A percentile compares a stretch with the other conserved stretches of the same genome.
phyloP scores from a whole-genome alignment of 2,113 vertebrate genomes.

The Columba janthina region DNA sequence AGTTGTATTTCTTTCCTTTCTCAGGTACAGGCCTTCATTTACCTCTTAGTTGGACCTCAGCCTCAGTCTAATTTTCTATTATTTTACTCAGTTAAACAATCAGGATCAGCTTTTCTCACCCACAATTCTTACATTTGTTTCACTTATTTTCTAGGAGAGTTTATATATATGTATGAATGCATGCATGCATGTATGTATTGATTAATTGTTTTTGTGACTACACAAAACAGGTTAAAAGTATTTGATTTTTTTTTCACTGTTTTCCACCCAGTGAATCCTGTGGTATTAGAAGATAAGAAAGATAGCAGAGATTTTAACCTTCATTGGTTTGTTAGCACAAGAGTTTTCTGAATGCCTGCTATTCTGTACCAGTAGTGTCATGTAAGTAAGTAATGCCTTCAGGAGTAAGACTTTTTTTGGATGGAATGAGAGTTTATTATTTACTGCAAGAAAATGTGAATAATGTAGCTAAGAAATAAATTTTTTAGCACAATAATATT shows the following conservation, averaged over 20 bases:
- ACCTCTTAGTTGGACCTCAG: neutral
- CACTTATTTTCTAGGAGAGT: neutral
- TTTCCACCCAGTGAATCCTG: neutral
- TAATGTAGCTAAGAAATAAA: neutral
- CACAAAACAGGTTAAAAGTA: neutral
- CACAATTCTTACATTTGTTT: neutral
- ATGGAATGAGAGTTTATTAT: neutral
- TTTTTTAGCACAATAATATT: neutral
- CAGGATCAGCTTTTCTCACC: neutral
- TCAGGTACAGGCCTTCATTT: neutral
- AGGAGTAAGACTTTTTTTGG: neutral
- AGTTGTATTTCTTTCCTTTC: neutral
- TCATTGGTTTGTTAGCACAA: neutral
- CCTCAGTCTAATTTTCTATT: neutral
- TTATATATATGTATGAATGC: neutral
- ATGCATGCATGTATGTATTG: neutral
- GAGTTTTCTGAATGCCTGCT: neutral
- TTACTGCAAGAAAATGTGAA: neutral
- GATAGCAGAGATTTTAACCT: neutral
- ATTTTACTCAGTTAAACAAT: neutral
- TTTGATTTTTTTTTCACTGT: neutral
- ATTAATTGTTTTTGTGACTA: neutral
- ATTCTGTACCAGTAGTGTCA: neutral
- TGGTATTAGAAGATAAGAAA: neutral
- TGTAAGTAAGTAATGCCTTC: neutral